Base-by-base conservation (phyloP, 2,888 invertebrate species). In the Julus scanicus region DNA sequence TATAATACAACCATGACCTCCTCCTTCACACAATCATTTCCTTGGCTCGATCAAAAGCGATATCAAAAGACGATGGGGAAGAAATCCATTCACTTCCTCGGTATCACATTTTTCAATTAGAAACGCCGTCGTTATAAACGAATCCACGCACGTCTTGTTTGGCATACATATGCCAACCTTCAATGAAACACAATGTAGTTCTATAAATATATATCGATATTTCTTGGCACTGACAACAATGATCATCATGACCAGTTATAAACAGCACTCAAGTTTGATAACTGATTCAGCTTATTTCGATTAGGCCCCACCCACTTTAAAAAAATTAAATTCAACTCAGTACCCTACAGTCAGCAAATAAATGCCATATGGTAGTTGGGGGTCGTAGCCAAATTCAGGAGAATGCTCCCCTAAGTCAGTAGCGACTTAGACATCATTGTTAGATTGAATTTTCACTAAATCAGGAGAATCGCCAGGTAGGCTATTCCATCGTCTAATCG, bases 41-140 rank as follows among this genome's bases (percentile, higher is more conserved):
- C 29, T 71, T 29, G 71, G 11, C 71, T 71, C 11, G 29, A 71
- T 71, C 71, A 29, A 71, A 20, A 63, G 63, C n/a, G 71, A 71
- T 29, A 29, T 71, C 29, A 11, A n/a, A 29, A 71, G 71, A 71
- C 29, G 29, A 29, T 71, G 20, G 29, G 29, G 29, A 71, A 17
- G 29, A 71, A 71, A 71, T 71, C 71, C 20, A 71, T 29, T 29
- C 9, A 29, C 29, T 71, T 71, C 71, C 71, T 71, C 20, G 71
- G 29, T 71, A 71, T 71, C 71, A 9, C 71, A 71, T 71, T 71
- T 71, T 53, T 71, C 20, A 71, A 71, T 71, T 29, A 71, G 71
- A 71, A 71, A 71, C 20, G 71, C n/a, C 6, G 63, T 63, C 20
- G n/a, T n/a, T 20, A 20, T 15, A 57, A 57, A 57, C n/a, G 63